Conservation (phyloP, 2,888 invertebrate genomes). For the Drosophila nigritarsus region DNA sequence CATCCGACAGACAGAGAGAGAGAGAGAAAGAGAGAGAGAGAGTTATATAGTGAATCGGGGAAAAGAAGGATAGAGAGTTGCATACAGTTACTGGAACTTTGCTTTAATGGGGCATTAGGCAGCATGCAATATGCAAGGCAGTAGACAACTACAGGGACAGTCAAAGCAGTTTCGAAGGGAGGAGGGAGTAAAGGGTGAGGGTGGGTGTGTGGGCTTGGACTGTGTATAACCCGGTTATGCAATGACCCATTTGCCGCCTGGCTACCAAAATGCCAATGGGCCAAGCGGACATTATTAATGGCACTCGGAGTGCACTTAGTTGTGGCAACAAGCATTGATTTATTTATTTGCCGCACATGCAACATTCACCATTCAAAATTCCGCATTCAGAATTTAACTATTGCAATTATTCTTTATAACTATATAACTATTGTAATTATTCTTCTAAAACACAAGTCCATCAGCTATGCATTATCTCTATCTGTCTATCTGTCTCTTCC, state of each 20-base stretch:
- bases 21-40: not conserved
- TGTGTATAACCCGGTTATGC: constrained; percentile 52
- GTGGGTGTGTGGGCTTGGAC: not conserved
- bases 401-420: constrained; percentile 1
- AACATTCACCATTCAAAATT: constrained; percentile 12
- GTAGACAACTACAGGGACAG: constrained; percentile 3
- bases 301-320: constrained; percentile 59
- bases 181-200: not conserved
- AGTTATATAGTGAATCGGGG: not conserved
- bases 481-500: not conserved
- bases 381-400: not conserved
- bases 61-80: not conserved
- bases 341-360: constrained; percentile 45
- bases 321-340: constrained; percentile 53
- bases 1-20: constrained; percentile 21
- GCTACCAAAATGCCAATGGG: constrained; percentile 46
- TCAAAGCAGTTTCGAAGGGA: not conserved
- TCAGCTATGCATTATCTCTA: not conserved
- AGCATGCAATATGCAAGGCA: constrained; percentile 56
- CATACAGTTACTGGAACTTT: constrained; percentile 34
- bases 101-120: constrained; percentile 62
- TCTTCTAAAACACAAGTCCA: constrained; percentile 16
- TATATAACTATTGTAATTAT: constrained; percentile 44
- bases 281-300: constrained; percentile 57
- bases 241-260: constrained; percentile 40